Base-by-base conservation (phyloP, 2,797 vertebrate species). In the Orestias chungarensis region DNA sequence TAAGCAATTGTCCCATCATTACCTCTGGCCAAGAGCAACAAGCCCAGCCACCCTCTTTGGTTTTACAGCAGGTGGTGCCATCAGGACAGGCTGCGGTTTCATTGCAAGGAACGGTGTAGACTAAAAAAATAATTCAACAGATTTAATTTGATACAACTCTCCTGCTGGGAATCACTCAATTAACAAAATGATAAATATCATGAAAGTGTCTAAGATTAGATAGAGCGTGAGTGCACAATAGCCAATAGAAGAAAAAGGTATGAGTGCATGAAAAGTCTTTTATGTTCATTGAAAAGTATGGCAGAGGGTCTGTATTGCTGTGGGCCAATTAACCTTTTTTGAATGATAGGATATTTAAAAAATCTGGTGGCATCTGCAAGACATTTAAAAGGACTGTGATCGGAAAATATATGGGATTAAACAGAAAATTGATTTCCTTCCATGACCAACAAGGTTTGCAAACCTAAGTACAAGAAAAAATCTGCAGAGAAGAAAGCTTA, bases 71-170 rank as follows among this genome's bases (percentile, higher is more conserved):
- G 54, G 75, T 77, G 47, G 11, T 17, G 18, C 2, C 29, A n/a
- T 76, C 64, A 4, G 27, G 64, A 67, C 75, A 76, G 14, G 17
- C 15, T 7, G 17, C 6, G 0, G 80, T 85, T 0, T 52, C 66
- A 25, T 89, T 5, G 31, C 93, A 94, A 1, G 54, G 66, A 17
- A 93, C 70, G 3, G 79, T 0, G 3, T 66, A 77, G 3, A 17
- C 90, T 91, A 54, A 9, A 67, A 64, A 29, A 43, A 46, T 23
- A 10, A 57, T n/a, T n/a, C n/a, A 44, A 10, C 35, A 62, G 35
- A 38, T 25, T 40, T 40, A 3, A 59, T 31, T 57, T 57, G 55
- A 57, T 33, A 7, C 31, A 20, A 57, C 17, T 57, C 20, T 61
- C 33, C 23, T n/a, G 10, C 20, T 61, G 35, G 23, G 33, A 43